A percentile compares a stretch with the other conserved stretches of the same genome.
Conservation (phyloP, 1,140 invertebrate genomes). For the Coelopa frigida region DNA sequence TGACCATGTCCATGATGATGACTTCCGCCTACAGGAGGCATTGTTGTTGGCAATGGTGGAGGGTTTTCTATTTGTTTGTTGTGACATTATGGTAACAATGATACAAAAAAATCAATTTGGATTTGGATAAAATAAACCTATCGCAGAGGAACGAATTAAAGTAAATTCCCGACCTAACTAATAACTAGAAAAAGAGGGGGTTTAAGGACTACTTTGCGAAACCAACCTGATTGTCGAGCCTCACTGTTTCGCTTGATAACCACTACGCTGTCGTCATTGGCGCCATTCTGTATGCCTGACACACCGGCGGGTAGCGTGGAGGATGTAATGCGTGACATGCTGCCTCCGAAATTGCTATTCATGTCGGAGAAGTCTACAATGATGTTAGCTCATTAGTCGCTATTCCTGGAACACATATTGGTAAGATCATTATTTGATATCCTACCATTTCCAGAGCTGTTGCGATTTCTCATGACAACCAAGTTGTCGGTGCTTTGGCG, state of each 20-base stretch:
- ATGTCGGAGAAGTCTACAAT: constrained; percentile 4
- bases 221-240: constrained; percentile 39
- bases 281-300: constrained; percentile 32
- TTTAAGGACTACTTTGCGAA: not conserved
- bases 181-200: no score
- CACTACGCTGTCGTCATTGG: constrained; percentile 24
- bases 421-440: not conserved
- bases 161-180: no score
- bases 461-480: constrained; percentile 30
- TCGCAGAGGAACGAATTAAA: no score
- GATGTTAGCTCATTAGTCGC: not conserved
- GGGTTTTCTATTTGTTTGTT: constrained; percentile 44
- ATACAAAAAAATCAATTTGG: no score
- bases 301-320: constrained; percentile 30
- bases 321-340: constrained; percentile 20
- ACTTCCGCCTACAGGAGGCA: constrained; percentile 32
- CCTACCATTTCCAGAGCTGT: constrained; percentile 30
- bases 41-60: constrained; percentile 43
- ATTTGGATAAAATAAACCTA: no score
- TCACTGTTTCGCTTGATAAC: constrained; percentile 37
- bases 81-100: no score
- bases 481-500: constrained; percentile 42
- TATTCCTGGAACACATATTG: not conserved
- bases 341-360: constrained; percentile 12
- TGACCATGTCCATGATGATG: constrained; percentile 14